Evolutionary conservation across 2,113 vertebrate genomes (phyloP).

Genomic region (Pogonocichla stellata): DNA sequence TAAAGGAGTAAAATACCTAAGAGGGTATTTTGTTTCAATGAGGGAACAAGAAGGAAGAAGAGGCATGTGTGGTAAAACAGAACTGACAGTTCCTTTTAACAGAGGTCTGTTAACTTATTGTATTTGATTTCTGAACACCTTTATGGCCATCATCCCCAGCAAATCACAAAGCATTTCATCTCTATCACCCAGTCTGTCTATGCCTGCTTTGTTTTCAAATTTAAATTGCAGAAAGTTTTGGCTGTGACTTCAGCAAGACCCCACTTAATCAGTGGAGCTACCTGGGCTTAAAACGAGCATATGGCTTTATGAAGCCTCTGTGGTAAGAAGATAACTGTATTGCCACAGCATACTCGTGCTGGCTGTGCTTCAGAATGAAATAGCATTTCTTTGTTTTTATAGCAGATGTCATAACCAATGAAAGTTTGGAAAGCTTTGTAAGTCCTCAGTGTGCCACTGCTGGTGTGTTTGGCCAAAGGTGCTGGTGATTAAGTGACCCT

Average conservation of each 20-base stretch:
- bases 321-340: background rate
- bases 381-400: background rate
- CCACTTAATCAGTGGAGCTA: background rate
- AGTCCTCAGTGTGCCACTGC: background rate
- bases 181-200: background rate
- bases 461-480: background rate
- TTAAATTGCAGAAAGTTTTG: background rate
- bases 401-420: background rate
- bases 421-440: background rate
- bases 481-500: background rate
- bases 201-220: background rate
- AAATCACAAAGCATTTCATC: background rate
- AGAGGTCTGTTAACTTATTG: background rate
- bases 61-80: background rate
- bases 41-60: background rate
- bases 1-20: background rate
- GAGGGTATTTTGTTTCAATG: background rate
- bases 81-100: background rate
- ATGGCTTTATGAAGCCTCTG: background rate
- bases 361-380: background rate
- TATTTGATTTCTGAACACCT: background rate
- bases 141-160: background rate
- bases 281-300: background rate
- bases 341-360: background rate
- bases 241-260: background rate